These are phyloP conservation scores for Hydrotaea diabolus DNA, from an alignment of 2,888 invertebrate species.

Conservation along the genomic window DNA sequence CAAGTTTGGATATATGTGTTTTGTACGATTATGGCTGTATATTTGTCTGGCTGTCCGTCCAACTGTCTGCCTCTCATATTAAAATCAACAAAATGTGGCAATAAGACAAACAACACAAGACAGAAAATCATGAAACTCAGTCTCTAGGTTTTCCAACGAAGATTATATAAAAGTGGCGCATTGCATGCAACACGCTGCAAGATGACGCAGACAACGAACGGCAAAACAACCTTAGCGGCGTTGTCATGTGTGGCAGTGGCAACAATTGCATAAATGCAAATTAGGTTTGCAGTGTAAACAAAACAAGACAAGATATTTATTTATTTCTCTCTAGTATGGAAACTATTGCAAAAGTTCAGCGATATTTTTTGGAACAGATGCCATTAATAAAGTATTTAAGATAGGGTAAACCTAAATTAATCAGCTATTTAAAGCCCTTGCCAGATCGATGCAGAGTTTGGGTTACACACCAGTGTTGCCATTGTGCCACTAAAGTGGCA, in stretches of 20 bases:
- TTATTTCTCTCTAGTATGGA: not conserved
- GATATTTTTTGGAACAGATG: not conserved
- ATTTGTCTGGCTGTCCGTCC: constrained; percentile 6
- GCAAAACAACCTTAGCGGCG: not conserved
- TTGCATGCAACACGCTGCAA: constrained; percentile 61
- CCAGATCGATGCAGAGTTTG: no score
- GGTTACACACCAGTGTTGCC: no score
- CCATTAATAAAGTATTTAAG: not conserved
- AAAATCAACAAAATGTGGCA: constrained; percentile 56
- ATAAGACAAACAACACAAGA: constrained; percentile 28
- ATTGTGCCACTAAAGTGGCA: no score
- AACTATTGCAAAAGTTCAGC: not conserved
- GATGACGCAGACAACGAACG: not conserved
- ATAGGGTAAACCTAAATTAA: not conserved
- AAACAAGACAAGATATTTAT: not conserved
- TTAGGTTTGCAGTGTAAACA: constrained; percentile 46
- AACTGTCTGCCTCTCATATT: constrained; percentile 34
- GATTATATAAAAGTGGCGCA: constrained; percentile 57
- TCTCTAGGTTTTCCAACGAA: constrained; percentile 28
- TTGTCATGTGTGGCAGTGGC: not conserved
- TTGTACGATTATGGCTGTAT: no score
- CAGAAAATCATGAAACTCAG: constrained; percentile 16
- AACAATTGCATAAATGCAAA: constrained; percentile 62
- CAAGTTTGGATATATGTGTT: not conserved
- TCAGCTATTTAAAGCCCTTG: no score